A percentile compares a stretch with the other conserved stretches of the same genome.
These are phyloP conservation scores for Alethe castanea DNA, from an alignment of 2,113 vertebrate genomes.

Conservation along the genomic window DNA sequence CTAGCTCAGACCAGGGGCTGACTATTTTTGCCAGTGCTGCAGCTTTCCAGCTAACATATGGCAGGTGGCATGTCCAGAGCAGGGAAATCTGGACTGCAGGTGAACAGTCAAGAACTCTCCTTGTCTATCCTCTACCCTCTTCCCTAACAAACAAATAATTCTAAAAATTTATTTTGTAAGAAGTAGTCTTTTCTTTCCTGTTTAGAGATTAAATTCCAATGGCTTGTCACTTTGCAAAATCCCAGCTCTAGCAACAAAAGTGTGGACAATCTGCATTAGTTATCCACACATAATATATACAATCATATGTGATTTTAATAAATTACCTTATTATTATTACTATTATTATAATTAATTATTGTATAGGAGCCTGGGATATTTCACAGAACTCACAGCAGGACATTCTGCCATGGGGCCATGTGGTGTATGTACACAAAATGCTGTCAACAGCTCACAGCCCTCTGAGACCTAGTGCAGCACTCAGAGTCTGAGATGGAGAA, in stretches of 20 bases:
- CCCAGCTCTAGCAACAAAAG: neutral
- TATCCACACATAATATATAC: neutral
- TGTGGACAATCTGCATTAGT: neutral
- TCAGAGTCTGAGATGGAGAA: neutral
- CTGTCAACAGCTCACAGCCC: neutral
- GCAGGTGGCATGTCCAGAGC: fast-evolving
- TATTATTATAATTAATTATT: neutral
- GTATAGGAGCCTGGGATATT: neutral
- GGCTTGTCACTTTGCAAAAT: neutral
- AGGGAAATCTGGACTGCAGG: neutral
- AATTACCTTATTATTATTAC: neutral
- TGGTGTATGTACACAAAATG: neutral
- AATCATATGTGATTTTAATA: neutral
- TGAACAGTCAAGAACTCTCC: neutral
- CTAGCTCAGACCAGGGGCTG: neutral
- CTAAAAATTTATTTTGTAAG: neutral
- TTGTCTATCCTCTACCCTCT: neutral
- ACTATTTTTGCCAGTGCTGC: neutral
- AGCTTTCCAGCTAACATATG: neutral
- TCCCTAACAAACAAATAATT: neutral
- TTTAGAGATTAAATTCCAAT: neutral
- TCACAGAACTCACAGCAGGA: neutral
- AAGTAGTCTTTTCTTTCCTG: neutral
- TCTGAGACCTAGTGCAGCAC: neutral
- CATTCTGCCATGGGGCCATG: neutral